These are phyloP conservation scores for Leptestheria dahalacensis DNA, from an alignment of 1,140 invertebrate genomes.

Conservation along the genomic window DNA sequence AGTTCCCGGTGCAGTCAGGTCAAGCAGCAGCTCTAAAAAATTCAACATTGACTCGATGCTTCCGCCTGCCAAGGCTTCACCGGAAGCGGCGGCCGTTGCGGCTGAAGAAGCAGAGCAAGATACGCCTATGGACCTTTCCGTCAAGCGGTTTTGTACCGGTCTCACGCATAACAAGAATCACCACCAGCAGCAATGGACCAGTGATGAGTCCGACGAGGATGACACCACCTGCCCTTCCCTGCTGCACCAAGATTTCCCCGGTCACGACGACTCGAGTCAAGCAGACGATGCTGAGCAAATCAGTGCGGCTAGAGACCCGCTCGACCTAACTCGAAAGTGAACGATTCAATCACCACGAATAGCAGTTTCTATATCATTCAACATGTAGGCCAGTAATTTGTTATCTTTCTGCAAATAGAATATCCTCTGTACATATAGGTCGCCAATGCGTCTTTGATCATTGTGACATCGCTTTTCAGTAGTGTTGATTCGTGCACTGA, in stretches of 20 bases:
- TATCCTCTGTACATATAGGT: too few relatives aligned
- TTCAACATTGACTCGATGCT: constrained; percentile 54
- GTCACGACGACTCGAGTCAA: not conserved
- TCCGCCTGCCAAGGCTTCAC: constrained; percentile 26
- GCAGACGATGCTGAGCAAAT: not conserved
- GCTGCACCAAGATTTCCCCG: too few relatives aligned
- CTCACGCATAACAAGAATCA: constrained; percentile 1
- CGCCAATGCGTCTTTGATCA: too few relatives aligned
- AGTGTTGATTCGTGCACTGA: too few relatives aligned
- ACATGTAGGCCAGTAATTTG: not conserved
- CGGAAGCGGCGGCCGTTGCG: not conserved
- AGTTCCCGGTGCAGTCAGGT: constrained; percentile 30
- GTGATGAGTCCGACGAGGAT: not conserved
- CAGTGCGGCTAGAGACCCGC: not conserved
- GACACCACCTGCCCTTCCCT: too few relatives aligned
- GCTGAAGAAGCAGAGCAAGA: constrained; percentile 32
- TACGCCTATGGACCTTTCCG: constrained; percentile 53
- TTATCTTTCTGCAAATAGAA: not conserved
- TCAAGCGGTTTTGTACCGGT: constrained; percentile 21
- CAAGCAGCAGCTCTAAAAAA: constrained; percentile 45
- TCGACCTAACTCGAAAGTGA: not conserved
- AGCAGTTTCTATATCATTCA: not conserved
- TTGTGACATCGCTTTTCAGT: too few relatives aligned
- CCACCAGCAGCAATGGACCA: too few relatives aligned
- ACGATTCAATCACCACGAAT: not conserved